These are phyloP conservation scores for Acomys russatus DNA, from an alignment of 2,797 vertebrate species.

Conservation along the genomic window DNA sequence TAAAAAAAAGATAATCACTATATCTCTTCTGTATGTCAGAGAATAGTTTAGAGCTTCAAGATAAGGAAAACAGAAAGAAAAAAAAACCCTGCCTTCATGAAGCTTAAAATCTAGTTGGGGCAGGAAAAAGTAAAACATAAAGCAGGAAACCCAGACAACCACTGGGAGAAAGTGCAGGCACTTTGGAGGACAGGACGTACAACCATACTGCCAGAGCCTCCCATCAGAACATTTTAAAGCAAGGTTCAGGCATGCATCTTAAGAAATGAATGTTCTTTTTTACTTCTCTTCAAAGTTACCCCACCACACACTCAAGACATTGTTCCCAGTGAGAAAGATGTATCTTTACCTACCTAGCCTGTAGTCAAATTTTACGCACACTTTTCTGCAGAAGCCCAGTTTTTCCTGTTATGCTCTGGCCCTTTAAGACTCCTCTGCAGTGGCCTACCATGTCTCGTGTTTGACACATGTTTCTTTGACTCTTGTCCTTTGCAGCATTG, in stretches of 20 bases:
- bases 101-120: neutral
- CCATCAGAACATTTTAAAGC: neutral
- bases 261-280: neutral
- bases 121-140: neutral
- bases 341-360: neutral
- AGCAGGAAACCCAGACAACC: neutral
- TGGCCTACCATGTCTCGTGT: neutral
- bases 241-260: too few relatives aligned
- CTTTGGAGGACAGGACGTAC: neutral
- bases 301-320: neutral
- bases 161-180: neutral
- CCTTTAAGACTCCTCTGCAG: neutral
- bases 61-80: neutral
- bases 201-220: neutral
- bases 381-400: neutral
- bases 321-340: neutral
- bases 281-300: conserved; percentile 13
- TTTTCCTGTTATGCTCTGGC: neutral
- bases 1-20: neutral
- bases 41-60: conserved; percentile 2
- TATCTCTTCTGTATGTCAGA: neutral
- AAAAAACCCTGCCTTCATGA: neutral
- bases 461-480: neutral
- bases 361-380: neutral
- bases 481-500: neutral